Evolutionary conservation across 2,113 vertebrate genomes (phyloP).

Genomic region (Dromiciops gliroides): DNA sequence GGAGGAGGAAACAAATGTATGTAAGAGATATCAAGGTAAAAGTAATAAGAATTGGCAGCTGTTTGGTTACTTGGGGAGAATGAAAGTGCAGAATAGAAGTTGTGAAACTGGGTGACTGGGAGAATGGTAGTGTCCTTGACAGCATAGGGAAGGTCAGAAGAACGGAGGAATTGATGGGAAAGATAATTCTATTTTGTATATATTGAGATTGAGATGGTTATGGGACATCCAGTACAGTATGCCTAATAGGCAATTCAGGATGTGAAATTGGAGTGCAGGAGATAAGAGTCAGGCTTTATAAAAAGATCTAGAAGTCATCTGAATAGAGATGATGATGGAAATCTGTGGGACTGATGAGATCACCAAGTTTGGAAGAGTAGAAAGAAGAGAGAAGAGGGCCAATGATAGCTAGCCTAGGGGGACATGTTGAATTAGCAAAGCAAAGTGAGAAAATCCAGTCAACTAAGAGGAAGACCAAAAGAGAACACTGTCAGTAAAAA

Average conservation of each 20-base stretch:
- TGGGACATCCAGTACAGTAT: not conserved
- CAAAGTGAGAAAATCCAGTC: not conserved
- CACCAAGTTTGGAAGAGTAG: not conserved
- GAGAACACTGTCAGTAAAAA: not conserved
- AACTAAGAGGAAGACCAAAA: not conserved
- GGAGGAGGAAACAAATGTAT: not conserved
- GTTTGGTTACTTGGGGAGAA: not conserved
- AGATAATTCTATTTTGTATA: not conserved
- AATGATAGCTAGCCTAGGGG: not conserved
- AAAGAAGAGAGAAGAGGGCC: not conserved
- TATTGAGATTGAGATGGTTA: not conserved
- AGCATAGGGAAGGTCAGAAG: not conserved
- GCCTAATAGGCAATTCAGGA: not conserved
- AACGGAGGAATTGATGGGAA: not conserved
- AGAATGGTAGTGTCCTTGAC: not conserved
- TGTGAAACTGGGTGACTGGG: not conserved
- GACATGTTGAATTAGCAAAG: not conserved
- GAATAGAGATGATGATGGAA: not conserved
- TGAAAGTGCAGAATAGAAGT: not conserved
- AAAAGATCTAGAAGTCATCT: not conserved
- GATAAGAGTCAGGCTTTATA: not conserved
- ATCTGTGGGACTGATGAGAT: not conserved
- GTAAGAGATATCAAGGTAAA: not conserved
- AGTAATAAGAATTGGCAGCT: not conserved
- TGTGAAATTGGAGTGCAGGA: not conserved